Base-by-base conservation (phyloP, 1,140 invertebrate species). In the Melipona quadrifasciata region DNA sequence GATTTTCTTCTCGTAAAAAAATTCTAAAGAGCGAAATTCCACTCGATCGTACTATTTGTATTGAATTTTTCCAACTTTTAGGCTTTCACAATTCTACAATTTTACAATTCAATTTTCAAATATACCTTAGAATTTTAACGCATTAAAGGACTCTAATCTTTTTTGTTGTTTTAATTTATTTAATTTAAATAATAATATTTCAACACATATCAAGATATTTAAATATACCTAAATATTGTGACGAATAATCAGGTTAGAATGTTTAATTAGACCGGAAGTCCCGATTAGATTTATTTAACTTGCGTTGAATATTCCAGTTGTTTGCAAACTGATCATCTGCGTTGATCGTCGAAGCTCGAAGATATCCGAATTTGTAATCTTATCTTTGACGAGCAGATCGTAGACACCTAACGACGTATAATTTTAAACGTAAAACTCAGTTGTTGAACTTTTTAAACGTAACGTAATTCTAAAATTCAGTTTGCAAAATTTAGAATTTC, bases 331-430 rank as follows among this genome's bases (percentile, higher is more conserved):
- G 14, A 47, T 16, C 6, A 8, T 1, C 21, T 17, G 5, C 16
- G 39, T 51, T 1, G n/a, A n/a, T 72, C n/a, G 47, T 11, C 11
- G 6, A 21, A 24, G 39, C 12, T 70, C 17, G 17, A 21, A 19
- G 24, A 72, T 72, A 72, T 75, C 55, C 34, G 21, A 58, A 39
- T 39, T 1, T 14, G 55, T 75, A 75, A 75, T 75, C 73, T 75
- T 75, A 75, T 75, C 73, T 58, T 39, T 24, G 17, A 75, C n/a
- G 31, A 58, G n/a, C 73, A 39, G 73, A 58, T 75, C 55, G 39
- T 47, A 39, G 8, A 39, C 39, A 4, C 5, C 39, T 39, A 47
- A 47, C 39, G 39, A 47, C 39, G 39, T 47, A 47, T 10, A 10
- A 47, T 47, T 10, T 47, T 47, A 47, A n/a, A n/a, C n/a, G n/a